These are phyloP conservation scores for Cherax destructor DNA, from an alignment of 1,140 invertebrate genomes.

Conservation along the genomic window DNA sequence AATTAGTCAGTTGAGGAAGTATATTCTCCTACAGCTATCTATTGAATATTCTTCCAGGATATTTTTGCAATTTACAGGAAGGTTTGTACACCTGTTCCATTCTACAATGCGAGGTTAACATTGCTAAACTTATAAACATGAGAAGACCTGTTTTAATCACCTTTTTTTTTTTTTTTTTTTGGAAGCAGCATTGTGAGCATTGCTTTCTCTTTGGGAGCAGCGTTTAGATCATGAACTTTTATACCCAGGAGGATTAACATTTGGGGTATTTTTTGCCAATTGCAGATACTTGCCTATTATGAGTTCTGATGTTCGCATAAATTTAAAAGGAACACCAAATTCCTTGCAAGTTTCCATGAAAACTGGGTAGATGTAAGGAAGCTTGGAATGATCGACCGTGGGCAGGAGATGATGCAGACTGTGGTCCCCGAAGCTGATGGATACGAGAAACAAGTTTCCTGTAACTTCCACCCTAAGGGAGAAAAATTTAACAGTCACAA, in stretches of 20 bases:
- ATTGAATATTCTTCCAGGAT: too few relatives aligned
- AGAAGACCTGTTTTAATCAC: too few relatives aligned
- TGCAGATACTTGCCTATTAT: slow-evolving; percentile 83
- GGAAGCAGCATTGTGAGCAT: too few relatives aligned
- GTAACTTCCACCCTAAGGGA: slow-evolving; percentile 56
- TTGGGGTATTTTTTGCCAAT: slow-evolving; percentile 74
- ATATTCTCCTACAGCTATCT: too few relatives aligned
- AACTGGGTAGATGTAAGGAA: slow-evolving; percentile 81
- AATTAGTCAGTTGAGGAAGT: too few relatives aligned
- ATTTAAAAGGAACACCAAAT: slow-evolving; percentile 79
- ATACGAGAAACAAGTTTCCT: slow-evolving; percentile 81
- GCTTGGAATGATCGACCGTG: slow-evolving; percentile 85
- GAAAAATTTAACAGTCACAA: not conserved
- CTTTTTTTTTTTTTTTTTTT: too few relatives aligned
- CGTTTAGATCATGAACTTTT: not conserved
- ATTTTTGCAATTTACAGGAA: too few relatives aligned
- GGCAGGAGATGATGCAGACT: slow-evolving; percentile 88
- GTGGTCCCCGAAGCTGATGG: slow-evolving; percentile 87
- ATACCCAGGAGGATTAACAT: slow-evolving; percentile 48
- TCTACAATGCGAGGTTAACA: too few relatives aligned
- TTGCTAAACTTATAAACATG: too few relatives aligned
- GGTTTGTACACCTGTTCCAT: too few relatives aligned
- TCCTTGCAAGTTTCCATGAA: slow-evolving; percentile 83
- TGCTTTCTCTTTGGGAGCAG: too few relatives aligned
- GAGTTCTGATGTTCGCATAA: slow-evolving; percentile 78